Percentiles rank a stretch among this genome's conserved stretches.
phyloP scores from a whole-genome alignment of 2,797 vertebrate genomes.

The Phoxinus dragarum region DNA sequence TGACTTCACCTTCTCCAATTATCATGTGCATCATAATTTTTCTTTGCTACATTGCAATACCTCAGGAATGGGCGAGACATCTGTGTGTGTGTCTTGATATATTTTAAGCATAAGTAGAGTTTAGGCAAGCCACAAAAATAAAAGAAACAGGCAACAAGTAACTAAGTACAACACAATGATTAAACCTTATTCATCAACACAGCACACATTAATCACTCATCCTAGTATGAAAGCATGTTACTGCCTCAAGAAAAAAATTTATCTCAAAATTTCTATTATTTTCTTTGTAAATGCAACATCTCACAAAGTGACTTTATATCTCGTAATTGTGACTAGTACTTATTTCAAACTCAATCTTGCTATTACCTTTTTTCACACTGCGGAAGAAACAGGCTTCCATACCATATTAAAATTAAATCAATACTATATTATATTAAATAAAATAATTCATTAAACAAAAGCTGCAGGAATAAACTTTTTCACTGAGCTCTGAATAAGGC shows the following conservation, averaged over 20 bases:
- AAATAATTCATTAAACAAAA: not conserved
- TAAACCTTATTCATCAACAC: not conserved
- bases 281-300: not conserved
- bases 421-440: not conserved
- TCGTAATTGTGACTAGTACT: not conserved
- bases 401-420: not conserved
- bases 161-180: not conserved
- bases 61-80: constrained; percentile 66
- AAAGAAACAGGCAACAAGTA: constrained; percentile 3
- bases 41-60: constrained; percentile 47
- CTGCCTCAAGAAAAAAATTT: not conserved
- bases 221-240: not conserved
- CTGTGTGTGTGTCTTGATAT: constrained; percentile 11
- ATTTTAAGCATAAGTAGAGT: constrained; percentile 10
- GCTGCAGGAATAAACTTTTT: not conserved
- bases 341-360: not conserved
- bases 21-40: constrained; percentile 65
- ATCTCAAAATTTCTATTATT: not conserved
- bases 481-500: not conserved
- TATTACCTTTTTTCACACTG: not conserved
- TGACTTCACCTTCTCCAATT: constrained; percentile 78
- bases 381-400: not conserved
- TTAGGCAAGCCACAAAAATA: constrained; percentile 15
- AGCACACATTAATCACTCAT: not conserved
- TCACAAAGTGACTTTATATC: not conserved